Evolutionary conservation across 2,888 invertebrate genomes (phyloP), one percentile per base, ranked within the genome.

Genomic region (Leucoptera coffeella): DNA sequence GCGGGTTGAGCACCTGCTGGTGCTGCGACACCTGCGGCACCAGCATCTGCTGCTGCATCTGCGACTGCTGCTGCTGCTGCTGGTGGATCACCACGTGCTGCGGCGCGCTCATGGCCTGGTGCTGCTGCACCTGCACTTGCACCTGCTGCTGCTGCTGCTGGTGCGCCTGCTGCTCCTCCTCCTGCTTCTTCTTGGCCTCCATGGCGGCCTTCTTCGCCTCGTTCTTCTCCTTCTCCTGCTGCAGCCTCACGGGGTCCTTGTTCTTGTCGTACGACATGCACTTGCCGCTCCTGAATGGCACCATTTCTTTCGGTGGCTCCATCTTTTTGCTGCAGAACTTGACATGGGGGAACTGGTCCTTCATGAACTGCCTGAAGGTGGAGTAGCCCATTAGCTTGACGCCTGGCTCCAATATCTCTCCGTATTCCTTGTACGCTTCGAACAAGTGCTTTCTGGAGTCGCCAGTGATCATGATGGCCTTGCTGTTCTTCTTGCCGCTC

Each of bases 351-450:
- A 85, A 86, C 45, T 85, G 85, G 39, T 84, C 83, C 45, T 84
- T 85, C 80, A 86, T 82, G 44, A 85, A 86, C 39, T 84, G 80
- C 33, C 85, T 67, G 57, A 86, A 86, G 7, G 85, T 85, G 2
- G 85, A 83, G 41, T 85, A 86, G 0, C 85, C 85, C 84, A 86
- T 84, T 10, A 82, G 58, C 51, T 85, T 85, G 9, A 81, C 77
- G 28, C 78, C 77, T 0, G 82, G 80, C 39, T 82, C 80, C 27
- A 79, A 52, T 35, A 79, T 77, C 45, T 79, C 80, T 32, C 83
- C 82, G 43, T 81, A 83, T 38, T 83, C 80, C 41, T 79, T 79
- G 45, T 85, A 85, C 22, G 80, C 78, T 41, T 84, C 81, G 38
- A 85, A 85, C 19, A 85, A 62, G 42, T 82, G 82, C 54, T 84